Conservation (phyloP, 2,797 vertebrate species). For the Diplodus puntazzo region DNA sequence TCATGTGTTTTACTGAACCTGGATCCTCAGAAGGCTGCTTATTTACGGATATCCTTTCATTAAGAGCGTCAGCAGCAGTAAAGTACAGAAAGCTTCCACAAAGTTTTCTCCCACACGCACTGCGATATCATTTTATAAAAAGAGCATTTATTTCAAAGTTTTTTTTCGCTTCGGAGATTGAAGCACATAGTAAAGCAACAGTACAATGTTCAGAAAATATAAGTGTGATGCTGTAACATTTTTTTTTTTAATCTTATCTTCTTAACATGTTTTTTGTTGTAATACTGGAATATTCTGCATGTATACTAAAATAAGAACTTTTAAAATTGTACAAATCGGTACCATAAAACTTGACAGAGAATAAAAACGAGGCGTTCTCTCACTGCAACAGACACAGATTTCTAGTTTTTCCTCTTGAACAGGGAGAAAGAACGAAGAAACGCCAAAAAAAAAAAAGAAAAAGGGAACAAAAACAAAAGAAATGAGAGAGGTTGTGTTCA, state of each 20-base stretch:
- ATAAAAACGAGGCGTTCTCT: conserved; percentile 97
- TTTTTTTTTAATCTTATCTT: conserved; percentile 84
- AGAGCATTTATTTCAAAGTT: conserved; percentile 99
- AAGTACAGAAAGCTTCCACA: background rate
- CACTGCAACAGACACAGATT: conserved; percentile 93
- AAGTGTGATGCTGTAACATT: conserved; percentile 99
- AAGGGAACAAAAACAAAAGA: conserved; percentile 77
- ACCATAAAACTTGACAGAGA: conserved; percentile 98
- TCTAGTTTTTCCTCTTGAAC: conserved; percentile 89
- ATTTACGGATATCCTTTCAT: background rate
- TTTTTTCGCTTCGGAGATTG: conserved; percentile 95
- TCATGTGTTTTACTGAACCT: background rate
- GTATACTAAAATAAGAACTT: conserved; percentile 99
- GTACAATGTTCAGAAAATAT: conserved; percentile 99
- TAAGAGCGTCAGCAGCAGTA: background rate
- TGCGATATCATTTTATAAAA: conserved; percentile 86
- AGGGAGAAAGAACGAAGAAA: conserved; percentile 91
- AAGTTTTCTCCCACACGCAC: conserved; percentile 44
- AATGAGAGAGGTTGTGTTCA: conserved; percentile 78
- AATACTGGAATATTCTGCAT: conserved; percentile 98
- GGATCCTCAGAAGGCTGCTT: background rate
- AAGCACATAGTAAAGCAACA: conserved; percentile 99
- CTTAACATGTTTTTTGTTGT: conserved; percentile 91
- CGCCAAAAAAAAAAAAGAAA: conserved; percentile 74
- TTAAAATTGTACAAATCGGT: conserved; percentile 99